Base-by-base conservation (phyloP, 2,113 vertebrate species). In the Sinosuthora webbiana region DNA sequence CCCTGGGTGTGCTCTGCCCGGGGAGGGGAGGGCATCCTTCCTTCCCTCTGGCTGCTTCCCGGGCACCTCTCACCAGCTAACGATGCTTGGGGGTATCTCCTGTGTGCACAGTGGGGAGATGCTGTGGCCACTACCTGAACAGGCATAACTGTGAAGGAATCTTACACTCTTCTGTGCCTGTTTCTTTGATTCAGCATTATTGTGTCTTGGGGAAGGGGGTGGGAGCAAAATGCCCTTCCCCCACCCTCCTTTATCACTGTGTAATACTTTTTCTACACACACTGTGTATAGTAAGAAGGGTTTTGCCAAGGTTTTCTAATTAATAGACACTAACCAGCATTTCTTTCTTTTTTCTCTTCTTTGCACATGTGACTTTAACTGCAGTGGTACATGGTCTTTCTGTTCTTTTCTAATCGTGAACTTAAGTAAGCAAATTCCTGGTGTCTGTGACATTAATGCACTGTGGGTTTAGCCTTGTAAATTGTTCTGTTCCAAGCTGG, bases 101-200 rank as follows among this genome's bases (percentile, higher is more conserved):
- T 53, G 62, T 9, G 37, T 50, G 69, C 31, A 2, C 25, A 1
- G 33, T 10, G 23, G 23, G 75, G 69, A 78, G 67, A 7, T 70
- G 83, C 88, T 75, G 77, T 30, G 62, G 57, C 78, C 7, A 7
- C 75, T 83, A 11, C 79, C 89, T 68, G 45, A 79, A 65, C 62
- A 84, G 94, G 19, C 7, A 3, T 62, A 25, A 90, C 95, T 95
- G 91, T 95, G 95, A 96, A 94, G 86, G 90, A 94, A 90, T 83
- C 76, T 85, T 87, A 89, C 44, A 65, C 93, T 92, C 68, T 87
- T 52, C 90, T 92, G 96, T 97, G 97, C 96, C 96, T 97, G 90
- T 95, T 92, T 87, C 83, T 94, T 77, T 70, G 60, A 96, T 91
- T 92, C 93, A 91, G 71, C 86, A 13, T 95, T 95, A 63, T 59